A percentile compares a stretch with the other conserved stretches of the same genome.
Evolutionary conservation across 2,888 invertebrate species (phyloP).

Genomic region (Pasiphila rectangulata): DNA sequence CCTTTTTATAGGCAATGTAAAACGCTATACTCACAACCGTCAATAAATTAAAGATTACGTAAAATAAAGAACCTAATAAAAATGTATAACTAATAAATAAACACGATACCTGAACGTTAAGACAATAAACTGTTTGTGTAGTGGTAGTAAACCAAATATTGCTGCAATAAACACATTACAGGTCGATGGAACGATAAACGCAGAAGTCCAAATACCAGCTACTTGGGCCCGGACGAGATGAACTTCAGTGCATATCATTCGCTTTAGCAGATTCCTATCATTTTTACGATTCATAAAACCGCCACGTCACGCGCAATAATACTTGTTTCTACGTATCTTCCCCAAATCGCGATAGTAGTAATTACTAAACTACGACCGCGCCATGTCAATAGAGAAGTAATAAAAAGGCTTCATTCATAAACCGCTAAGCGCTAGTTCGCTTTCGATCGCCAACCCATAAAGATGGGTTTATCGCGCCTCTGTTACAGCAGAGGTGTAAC

Average conservation of each 20-base stretch:
- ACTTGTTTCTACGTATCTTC: slow-evolving; percentile 55
- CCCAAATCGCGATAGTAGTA: slow-evolving; percentile 71
- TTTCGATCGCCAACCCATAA: slow-evolving; percentile 76
- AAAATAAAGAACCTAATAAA: slow-evolving; percentile 79
- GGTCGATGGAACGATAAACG: slow-evolving; percentile 73
- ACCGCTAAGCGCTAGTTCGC: slow-evolving; percentile 63
- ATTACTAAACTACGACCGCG: slow-evolving; percentile 69
- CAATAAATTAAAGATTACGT: slow-evolving; percentile 80
- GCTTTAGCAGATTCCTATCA: slow-evolving; percentile 65
- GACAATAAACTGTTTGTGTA: slow-evolving; percentile 78
- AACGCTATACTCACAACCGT: slow-evolving; percentile 69
- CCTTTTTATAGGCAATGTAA: slow-evolving; percentile 80
- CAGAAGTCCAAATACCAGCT: slow-evolving; percentile 34
- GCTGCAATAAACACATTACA: slow-evolving; percentile 79
- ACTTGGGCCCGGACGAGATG: slow-evolving; percentile 22
- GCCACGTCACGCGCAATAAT: slow-evolving; percentile 68
- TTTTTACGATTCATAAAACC: slow-evolving; percentile 77
- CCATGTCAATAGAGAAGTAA: slow-evolving; percentile 74
- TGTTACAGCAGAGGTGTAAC: slow-evolving; percentile 77
- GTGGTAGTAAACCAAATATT: slow-evolving; percentile 79
- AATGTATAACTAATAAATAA: slow-evolving; percentile 82
- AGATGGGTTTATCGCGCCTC: slow-evolving; percentile 77
- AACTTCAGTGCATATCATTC: slow-evolving; percentile 46
- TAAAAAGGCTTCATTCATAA: slow-evolving; percentile 78
- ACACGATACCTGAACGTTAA: slow-evolving; percentile 79